These are phyloP conservation scores for Molorchus minor DNA, from an alignment of 2,888 invertebrate species.

Conservation along the genomic window DNA sequence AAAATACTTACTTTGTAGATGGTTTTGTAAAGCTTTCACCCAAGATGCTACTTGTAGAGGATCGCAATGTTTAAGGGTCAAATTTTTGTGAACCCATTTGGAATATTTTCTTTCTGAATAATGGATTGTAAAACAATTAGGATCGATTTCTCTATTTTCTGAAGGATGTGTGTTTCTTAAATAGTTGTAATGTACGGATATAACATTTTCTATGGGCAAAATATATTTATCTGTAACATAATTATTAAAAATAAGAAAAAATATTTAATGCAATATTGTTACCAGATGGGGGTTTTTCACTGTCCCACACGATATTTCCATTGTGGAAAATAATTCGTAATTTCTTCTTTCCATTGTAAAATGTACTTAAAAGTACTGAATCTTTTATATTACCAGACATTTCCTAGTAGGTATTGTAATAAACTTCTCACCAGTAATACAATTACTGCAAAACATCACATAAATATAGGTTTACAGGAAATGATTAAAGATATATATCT, in stretches of 20 bases:
- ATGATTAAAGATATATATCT: slow-evolving; percentile 2
- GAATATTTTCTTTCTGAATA: slow-evolving; percentile 69
- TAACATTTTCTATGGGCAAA: slow-evolving; percentile 67
- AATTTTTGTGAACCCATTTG: slow-evolving; percentile 68
- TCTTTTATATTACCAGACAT: slow-evolving; percentile 54
- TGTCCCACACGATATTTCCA: slow-evolving; percentile 72
- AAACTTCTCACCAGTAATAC: background rate
- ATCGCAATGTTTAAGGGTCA: slow-evolving; percentile 70
- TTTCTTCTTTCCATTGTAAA: slow-evolving; percentile 70
- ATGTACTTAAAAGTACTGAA: slow-evolving; percentile 63
- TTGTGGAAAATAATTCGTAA: slow-evolving; percentile 72
- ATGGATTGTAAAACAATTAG: slow-evolving; percentile 69
- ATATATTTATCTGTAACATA: slow-evolving; percentile 64
- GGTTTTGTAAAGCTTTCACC: slow-evolving; percentile 69
- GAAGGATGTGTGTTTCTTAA: slow-evolving; percentile 58
- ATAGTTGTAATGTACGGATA: slow-evolving; percentile 65
- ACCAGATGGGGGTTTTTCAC: slow-evolving; percentile 67
- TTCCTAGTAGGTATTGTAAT: slow-evolving; percentile 31
- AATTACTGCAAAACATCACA: slow-evolving; percentile 15
- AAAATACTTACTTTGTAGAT: slow-evolving; percentile 63
- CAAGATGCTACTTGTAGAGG: slow-evolving; percentile 70
- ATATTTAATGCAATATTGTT: slow-evolving; percentile 42
- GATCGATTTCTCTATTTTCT: slow-evolving; percentile 55
- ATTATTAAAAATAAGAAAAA: slow-evolving; percentile 2
- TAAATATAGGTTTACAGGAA: slow-evolving; percentile 16